Conservation (phyloP, 2,888 invertebrate species). For the Macrosoma leucophasiata region DNA sequence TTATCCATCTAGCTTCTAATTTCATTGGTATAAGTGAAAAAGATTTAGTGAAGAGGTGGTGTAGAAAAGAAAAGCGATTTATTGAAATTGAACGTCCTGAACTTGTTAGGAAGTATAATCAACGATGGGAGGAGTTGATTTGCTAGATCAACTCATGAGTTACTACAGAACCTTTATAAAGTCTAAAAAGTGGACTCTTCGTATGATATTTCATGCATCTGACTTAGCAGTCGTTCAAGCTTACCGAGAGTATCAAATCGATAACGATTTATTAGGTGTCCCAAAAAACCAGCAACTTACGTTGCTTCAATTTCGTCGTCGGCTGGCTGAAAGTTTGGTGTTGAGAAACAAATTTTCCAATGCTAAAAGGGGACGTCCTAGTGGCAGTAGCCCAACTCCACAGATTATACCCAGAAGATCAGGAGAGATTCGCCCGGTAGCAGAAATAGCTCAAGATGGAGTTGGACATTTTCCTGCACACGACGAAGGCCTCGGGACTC, state of each 20-base stretch:
- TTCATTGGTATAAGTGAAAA: conserved; percentile 29
- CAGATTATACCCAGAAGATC: conserved; percentile 27
- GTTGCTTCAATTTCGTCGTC: conserved; percentile 28
- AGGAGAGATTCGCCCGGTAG: conserved; percentile 26
- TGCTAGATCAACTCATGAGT: conserved; percentile 33
- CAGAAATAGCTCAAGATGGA: conserved; percentile 29
- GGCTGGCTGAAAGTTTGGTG: conserved; percentile 27
- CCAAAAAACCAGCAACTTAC: conserved; percentile 26
- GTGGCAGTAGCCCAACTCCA: conserved; percentile 24
- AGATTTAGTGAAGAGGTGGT: conserved; percentile 26
- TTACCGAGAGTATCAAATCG: conserved; percentile 25
- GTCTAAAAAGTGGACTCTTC: conserved; percentile 35
- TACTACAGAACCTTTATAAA: conserved; percentile 35
- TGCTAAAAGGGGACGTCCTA: conserved; percentile 28
- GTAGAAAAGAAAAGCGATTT: conserved; percentile 23
- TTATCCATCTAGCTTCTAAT: conserved; percentile 27
- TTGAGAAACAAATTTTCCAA: conserved; percentile 24
- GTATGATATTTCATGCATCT: conserved; percentile 31
- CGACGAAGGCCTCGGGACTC: conserved; percentile 25
- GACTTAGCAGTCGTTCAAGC: conserved; percentile 28
- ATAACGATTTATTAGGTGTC: conserved; percentile 22
- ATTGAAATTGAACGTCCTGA: conserved; percentile 30
- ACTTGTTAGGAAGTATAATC: conserved; percentile 33
- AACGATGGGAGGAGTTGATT: conserved; percentile 37
- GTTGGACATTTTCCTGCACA: conserved; percentile 29